Conservation (phyloP, 2,888 invertebrate species). For the Drosophila parthenogenetica region DNA sequence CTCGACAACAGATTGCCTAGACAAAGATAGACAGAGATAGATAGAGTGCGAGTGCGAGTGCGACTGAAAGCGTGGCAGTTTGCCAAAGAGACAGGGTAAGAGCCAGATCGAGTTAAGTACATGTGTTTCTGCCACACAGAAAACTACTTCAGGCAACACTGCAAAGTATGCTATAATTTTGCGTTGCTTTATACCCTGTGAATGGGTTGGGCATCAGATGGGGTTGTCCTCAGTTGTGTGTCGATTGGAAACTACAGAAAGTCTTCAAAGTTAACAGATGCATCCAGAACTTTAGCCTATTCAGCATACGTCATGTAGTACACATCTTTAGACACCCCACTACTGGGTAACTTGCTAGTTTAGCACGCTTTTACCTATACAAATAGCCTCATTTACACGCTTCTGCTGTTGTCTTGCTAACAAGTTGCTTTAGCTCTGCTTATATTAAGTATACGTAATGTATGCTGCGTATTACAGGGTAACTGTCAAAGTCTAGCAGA, state of each 20-base stretch:
- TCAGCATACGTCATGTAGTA: background rate
- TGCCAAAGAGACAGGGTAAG: background rate
- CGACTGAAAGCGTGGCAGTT: background rate
- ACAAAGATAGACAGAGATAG: conserved; percentile 25
- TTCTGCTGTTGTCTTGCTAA: conserved; percentile 3
- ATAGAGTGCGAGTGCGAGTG: background rate
- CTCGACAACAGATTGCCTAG: conserved; percentile 54
- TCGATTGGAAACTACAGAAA: no score
- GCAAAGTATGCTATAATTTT: conserved; percentile 41
- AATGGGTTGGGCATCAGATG: background rate
- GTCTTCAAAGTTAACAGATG: no score
- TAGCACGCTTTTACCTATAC: background rate
- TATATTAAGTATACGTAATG: conserved; percentile 52
- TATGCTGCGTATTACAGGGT: conserved; percentile 12
- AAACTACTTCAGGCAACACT: conserved; percentile 29
- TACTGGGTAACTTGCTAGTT: background rate
- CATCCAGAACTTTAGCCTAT: background rate
- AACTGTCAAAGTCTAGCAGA: background rate
- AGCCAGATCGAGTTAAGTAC: conserved; percentile 15
- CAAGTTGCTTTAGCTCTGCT: conserved; percentile 42
- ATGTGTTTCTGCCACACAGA: conserved; percentile 7
- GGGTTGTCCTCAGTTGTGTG: background rate
- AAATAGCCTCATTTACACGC: background rate
- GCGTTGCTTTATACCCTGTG: conserved; percentile 13
- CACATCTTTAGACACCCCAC: background rate